Base-by-base conservation (phyloP, 2,888 invertebrate genomes). In the Eilema sororculum region DNA sequence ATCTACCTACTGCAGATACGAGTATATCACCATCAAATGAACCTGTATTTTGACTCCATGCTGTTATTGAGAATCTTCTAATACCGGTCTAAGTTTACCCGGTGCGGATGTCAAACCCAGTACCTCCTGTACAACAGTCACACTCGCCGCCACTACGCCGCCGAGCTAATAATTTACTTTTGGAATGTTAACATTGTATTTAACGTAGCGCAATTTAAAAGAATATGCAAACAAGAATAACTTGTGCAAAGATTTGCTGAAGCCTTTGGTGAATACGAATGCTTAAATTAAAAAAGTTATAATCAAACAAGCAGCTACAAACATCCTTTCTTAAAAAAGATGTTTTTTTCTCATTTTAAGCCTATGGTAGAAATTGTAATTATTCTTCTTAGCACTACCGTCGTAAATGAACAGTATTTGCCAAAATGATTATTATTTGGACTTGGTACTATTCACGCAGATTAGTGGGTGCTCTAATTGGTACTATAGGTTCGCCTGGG, bases 271-370 rank as follows among this genome's bases (percentile, higher is more conserved):
- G 30, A 24, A 30, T 37, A 56, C 9, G 30, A 65, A 61, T 66
- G 22, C 58, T 66, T 41, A 41, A 58, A 66, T 59, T 33, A 33
- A 59, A 52, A 59, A 66, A 25, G 24, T 59, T 41, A 33, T 62
- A 24, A 41, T 13, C 22, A 37, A 20, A 63, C 57, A 52, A 20
- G 9, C 52, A 52, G n/a, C 16, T n/a, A 41, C 20, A 66, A 41
- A 66, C 57, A 58, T 58, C 9, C 10, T 57, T 66, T 58, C 25
- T 37, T 20, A 65, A 8, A 57, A 37, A 65, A 52, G 28, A 56
- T 52, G 8, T 13, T 9, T 58, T 13, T 13, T 58, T 58, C 10
- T 52, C 5, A n/a, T 52, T 52, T n/a, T 5, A n/a, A 52, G 9
- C n/a, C 9, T 52, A 52, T n/a, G n/a, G 1, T n/a, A 52, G n/a